Base-by-base conservation (phyloP, 1,140 invertebrate species). In the Rhopalosiphum padi region DNA sequence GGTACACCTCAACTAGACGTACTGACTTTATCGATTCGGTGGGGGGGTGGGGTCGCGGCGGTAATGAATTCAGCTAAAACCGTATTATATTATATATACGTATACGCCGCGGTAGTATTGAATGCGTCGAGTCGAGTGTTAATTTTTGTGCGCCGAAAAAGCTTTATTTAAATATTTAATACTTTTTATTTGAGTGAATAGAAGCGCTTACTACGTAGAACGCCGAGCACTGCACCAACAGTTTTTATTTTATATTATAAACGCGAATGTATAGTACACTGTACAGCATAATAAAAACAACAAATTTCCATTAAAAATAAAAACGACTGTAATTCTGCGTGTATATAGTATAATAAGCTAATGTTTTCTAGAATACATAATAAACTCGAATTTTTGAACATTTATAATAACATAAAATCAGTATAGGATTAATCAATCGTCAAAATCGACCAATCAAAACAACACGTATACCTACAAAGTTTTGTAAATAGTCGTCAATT, bases 241-340 rank as follows among this genome's bases (percentile, higher is more conserved):
- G 30, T 21, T 77, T 68, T 77, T 5, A 18, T n/a, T 77, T 77
- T n/a, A 18, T 77, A n/a, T 68, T 68, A 68, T 68, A 68, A 68
- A 68, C 30, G 30, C 0, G 4, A 68, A 68, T 68, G 60, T n/a
- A 46, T 46, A 46, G 46, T 46, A n/a, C 30, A 60, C 30, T n/a
- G 11, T 68, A 68, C 15, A 68, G 30, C 30, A 0, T 68, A n/a
- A 68, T 68, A 77, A n/a, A 77, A 77, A 77, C 60, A 77, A 77
- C 60, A 77, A 77, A 77, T 77, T 77, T 77, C 60, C 60, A 77
- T 77, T n/a, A 77, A n/a, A 68, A 77, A 77, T 77, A 77, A 77
- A 77, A 77, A n/a, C 15, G 15, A 77, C 30, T 77, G n/a, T 77
- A 60, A 30, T 68, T 15, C 4, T 68, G 30, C 4, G 25, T 3